Evolutionary conservation across 2,797 vertebrate species (phyloP), one percentile per base, ranked within the genome.

Genomic region (Emydoidea blandingii): DNA sequence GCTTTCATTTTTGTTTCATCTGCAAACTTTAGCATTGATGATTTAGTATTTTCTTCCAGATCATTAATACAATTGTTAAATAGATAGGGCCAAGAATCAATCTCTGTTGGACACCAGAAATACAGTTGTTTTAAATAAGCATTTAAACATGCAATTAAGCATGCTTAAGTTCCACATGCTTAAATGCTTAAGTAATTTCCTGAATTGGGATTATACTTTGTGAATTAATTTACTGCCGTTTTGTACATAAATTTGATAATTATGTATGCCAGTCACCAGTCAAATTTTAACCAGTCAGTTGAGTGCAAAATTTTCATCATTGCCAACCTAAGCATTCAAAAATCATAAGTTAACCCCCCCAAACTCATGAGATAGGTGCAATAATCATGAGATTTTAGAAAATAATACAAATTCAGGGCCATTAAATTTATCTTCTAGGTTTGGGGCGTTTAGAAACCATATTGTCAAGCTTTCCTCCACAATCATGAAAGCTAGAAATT

Each of bases 171-270:
- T 5, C 18, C 59, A 68, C 74, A 76, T 53, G 86, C 1, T 14
- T 86, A 83, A 81, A 87, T 68, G n/a, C 27, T 76, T 47, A 56
- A 49, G 31, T 5, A 3, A 85, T 59, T 93, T 88, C 37, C 79
- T 85, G 56, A 92, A 92, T 82, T n/a, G 1, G 1, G 19, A 78
- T 47, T 12, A 72, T 47, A 54, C 76, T 88, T 86, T 81, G 21
- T 76, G 2, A 14, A 68, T 54, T 29, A 68, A 1, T 5, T 87
- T 79, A 87, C 11, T 81, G 31, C 29, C 89, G 56, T 5, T 37
- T 1, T 34, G 5, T 79, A 31, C 27, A 44, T 47, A 78, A 44
- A 47, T 29, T 76, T 47, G 25, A 49, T 44, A 44, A 29, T 7
- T 54, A 2, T 49, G 18, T 11, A 57, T 81, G 12, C 68, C 59